Base-by-base conservation (phyloP, 1,140 invertebrate species). In the Leptestheria dahalacensis region DNA sequence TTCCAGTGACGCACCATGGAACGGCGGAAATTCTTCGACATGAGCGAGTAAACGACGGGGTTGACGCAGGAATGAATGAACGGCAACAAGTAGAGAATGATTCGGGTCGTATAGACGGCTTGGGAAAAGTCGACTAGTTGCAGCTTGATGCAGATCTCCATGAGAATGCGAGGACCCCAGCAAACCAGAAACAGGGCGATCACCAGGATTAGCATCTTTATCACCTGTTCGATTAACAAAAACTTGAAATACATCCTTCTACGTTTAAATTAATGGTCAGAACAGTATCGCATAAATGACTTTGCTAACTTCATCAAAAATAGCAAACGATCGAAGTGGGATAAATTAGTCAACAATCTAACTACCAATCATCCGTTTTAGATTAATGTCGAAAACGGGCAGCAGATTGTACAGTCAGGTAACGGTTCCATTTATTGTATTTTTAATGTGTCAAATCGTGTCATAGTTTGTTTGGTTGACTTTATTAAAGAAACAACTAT, bases 141-240 rank as follows among this genome's bases (percentile, higher is more conserved):
- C 2, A 61, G 47, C 50, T 70, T 70, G 23, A 68, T 65, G 15
- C 69, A 52, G 9, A 73, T 66, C 21, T 71, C 68, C 55, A 75
- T 67, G 51, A 74, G 69, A 18, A 76, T 65, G 12, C 69, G 67
- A 46, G 75, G 74, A 4, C 74, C 73, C 74, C 75, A 76, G 62
- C 72, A 74, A 3, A 75, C 48, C 2, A 75, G 63, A 58, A 76
- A 76, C 1, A 75, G 67, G 0, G 72, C 56, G 18, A 77, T 69
- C 1, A 77, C 70, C 20, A 73, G 65, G 11, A 76, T 67, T 21
- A 77, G 67, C 74, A 77, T 77, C 64, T 75, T 76, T 49, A 76
- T 75, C 6, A 76, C 74, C 75, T 76, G 62, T 9, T 64, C 62
- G 51, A 33, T 28, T 26, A 46, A 57, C 10, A 48, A 59, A 58